Base-by-base conservation (phyloP, 2,113 vertebrate species). In the Noturus placidus region DNA sequence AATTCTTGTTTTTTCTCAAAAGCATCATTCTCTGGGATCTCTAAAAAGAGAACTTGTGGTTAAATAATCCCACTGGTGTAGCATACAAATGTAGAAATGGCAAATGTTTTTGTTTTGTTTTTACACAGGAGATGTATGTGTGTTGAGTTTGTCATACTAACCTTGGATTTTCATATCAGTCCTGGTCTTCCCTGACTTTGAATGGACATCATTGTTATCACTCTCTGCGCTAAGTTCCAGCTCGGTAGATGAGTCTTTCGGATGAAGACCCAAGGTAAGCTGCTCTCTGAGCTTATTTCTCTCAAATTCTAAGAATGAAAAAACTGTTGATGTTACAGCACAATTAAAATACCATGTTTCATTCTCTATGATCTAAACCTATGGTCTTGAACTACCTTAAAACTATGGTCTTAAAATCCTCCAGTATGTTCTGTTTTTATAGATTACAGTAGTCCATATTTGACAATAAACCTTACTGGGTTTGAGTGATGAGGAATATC, bases 211-310 rank as follows among this genome's bases (percentile, higher is more conserved):
- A 10, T 61, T 19, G 19, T 87, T 90, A 70, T 96, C 95, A 54
- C 95, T 96, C 77, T 95, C 95, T 63, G 93, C 92, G 35, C 95
- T 95, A 65, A 92, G 92, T 88, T 96, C 95, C 87, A 94, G 90
- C 20, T 95, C 94, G 1, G 95, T 95, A 88, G 86, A 74, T 4
- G 77, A 86, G 52, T 83, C 83, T 69, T 86, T 88, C 5, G n/a
- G 42, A 46, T 8, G 22, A n/a, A 89, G 86, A 82, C 86, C 63
- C 0, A 59, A 89, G 4, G 88, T 92, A 25, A 95, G 89, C 27
- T 83, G 93, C 89, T 92, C 93, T 84, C 94, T 93, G 35, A 95
- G 92, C n/a, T 91, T 88, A 67, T 89, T 88, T 76, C 92, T 92
- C 89, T 94, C 90, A 84, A 90, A 89, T 61, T 93, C 95, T 95